A percentile compares a stretch with the other conserved stretches of the same genome.
These are phyloP conservation scores for Semnornis frantzii DNA, from an alignment of 2,113 vertebrate genomes.

Conservation along the genomic window DNA sequence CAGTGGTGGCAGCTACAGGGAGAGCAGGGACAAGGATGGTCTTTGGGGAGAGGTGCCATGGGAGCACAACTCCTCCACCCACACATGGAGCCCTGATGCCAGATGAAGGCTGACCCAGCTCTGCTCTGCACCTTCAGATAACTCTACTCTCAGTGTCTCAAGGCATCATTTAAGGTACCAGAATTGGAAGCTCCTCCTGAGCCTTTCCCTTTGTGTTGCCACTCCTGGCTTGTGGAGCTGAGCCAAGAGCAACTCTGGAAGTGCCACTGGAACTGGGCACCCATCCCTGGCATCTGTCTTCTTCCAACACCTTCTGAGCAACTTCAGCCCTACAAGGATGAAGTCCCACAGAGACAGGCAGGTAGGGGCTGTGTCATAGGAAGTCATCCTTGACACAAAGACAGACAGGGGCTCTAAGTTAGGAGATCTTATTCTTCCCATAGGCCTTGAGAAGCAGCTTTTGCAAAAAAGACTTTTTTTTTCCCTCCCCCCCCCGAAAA, in stretches of 20 bases:
- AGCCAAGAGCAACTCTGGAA: not conserved
- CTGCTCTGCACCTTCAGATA: not conserved
- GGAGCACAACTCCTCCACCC: rapidly evolving
- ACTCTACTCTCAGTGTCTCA: not conserved
- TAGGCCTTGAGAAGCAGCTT: not conserved
- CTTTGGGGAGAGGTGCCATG: not conserved
- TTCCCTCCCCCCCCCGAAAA: too few relatives aligned
- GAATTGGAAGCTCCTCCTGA: not conserved
- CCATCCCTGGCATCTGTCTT: rapidly evolving
- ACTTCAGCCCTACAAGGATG: not conserved
- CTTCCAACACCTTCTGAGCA: not conserved
- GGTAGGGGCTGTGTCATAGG: not conserved
- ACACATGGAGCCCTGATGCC: rapidly evolving
- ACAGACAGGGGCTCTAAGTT: not conserved
- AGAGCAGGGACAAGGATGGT: not conserved
- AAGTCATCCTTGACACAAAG: not conserved
- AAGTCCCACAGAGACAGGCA: not conserved
- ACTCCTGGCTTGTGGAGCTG: not conserved
- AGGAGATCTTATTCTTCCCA: not conserved
- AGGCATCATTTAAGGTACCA: not conserved
- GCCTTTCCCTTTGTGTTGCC: not conserved
- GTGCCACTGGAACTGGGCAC: not conserved
- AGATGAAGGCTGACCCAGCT: not conserved
- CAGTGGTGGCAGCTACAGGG: not conserved
- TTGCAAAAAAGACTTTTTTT: too few relatives aligned